Evolutionary conservation across 2,797 vertebrate genomes (phyloP).

Genomic region (Borostomias antarcticus): DNA sequence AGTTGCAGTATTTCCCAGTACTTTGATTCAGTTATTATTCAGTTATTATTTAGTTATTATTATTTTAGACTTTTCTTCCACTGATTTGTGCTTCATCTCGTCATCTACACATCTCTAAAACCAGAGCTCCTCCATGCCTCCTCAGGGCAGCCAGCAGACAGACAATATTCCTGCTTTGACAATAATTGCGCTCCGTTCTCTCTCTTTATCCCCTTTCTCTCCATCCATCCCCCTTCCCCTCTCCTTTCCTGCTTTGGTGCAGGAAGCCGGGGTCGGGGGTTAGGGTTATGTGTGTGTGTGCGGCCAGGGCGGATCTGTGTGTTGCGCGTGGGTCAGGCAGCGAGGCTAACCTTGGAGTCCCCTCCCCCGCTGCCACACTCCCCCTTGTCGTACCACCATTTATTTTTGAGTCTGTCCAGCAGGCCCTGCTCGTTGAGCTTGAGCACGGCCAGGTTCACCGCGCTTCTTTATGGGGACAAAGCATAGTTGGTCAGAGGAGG

Average conservation of each 20-base stretch:
- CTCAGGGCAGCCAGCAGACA: conserved; percentile 59
- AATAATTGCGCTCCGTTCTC: conserved; percentile 77
- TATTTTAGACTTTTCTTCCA: not conserved
- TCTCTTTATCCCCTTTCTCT: conserved; percentile 20
- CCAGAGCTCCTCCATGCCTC: conserved; percentile 24
- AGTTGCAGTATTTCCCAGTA: not conserved
- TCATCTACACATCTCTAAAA: not conserved
- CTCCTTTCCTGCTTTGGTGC: conserved; percentile 20
- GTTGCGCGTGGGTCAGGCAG: conserved; percentile 84
- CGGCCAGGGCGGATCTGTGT: conserved; percentile 82
- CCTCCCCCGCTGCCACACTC: conserved; percentile 99
- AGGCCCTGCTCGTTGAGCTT: conserved; percentile 99
- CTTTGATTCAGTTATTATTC: not conserved
- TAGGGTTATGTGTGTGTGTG: conserved; percentile 27
- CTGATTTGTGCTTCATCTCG: no score
- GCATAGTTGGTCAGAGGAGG: conserved; percentile 94
- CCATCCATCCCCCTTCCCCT: conserved; percentile 20
- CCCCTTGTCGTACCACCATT: conserved; percentile 99
- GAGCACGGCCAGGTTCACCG: conserved; percentile 99
- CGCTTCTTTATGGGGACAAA: conserved; percentile 98
- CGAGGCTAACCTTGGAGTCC: conserved; percentile 99
- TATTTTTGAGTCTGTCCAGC: conserved; percentile 99
- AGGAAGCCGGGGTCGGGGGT: conserved; percentile 29
- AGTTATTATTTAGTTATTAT: not conserved
- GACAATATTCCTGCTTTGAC: conserved; percentile 89